A percentile compares a stretch with the other conserved stretches of the same genome.
Conservation (phyloP, 64 coral and sea anemone genomes). For the Montipora efflorescens region DNA sequence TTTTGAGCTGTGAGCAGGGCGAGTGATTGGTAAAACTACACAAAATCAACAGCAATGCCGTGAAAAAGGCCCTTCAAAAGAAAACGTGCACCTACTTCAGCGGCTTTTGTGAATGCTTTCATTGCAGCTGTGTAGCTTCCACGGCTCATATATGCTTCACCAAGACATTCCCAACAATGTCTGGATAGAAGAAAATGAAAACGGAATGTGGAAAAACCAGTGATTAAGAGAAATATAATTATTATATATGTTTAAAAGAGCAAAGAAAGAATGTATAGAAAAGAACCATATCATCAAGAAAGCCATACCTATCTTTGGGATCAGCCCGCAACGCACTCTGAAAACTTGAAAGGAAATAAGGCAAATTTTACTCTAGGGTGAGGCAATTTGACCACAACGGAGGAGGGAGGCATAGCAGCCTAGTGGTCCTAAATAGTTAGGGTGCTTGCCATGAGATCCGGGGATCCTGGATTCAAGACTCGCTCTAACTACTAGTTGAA, state of each 20-base stretch:
- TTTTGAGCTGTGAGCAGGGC: too few relatives aligned
- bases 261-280: neutral
- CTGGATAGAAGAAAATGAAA: conserved; percentile 18
- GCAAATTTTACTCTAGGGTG: neutral
- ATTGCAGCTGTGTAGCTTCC: conserved; percentile 92
- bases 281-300: neutral
- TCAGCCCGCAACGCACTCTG: conserved; percentile 91
- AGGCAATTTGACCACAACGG: too few relatives aligned
- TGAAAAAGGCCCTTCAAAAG: too few relatives aligned
- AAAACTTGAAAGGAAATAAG: conserved; percentile 64
- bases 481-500: too few relatives aligned
- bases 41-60: too few relatives aligned
- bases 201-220: neutral
- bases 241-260: neutral
- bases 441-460: too few relatives aligned
- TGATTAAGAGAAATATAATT: neutral
- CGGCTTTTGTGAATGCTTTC: conserved; percentile 82
- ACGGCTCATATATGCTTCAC: conserved; percentile 95
- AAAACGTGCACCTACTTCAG: conserved; percentile 61
- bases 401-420: too few relatives aligned
- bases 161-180: conserved; percentile 97
- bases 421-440: too few relatives aligned
- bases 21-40: too few relatives aligned
- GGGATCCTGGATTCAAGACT: too few relatives aligned
- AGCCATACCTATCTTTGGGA: conserved; percentile 80